A percentile compares a stretch with the other conserved stretches of the same genome.
These are phyloP conservation scores for Xanthia togata DNA, from an alignment of 2,888 invertebrate genomes.

Conservation along the genomic window DNA sequence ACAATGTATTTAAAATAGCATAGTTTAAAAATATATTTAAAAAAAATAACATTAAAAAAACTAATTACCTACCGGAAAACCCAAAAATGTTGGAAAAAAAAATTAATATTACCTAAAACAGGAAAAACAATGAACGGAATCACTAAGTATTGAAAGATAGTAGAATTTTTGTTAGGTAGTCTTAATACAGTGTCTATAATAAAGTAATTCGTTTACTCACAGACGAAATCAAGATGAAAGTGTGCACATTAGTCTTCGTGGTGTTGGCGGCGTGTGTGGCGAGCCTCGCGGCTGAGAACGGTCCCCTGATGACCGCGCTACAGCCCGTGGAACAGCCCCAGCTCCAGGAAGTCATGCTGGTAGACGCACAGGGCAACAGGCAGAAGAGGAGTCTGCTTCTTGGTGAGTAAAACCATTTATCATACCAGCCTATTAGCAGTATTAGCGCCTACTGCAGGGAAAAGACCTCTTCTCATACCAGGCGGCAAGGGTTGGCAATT, in stretches of 20 bases:
- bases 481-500: no score
- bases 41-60: not conserved
- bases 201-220: not conserved
- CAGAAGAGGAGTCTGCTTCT: conserved; percentile 81
- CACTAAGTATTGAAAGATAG: not conserved
- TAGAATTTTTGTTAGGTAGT: not conserved
- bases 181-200: not conserved
- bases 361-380: conserved; percentile 69
- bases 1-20: not conserved
- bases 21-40: no score
- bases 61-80: no score
- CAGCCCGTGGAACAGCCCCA: conserved; percentile 65
- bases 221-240: conserved; percentile 67
- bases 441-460: no score
- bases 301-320: conserved; percentile 73
- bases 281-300: conserved; percentile 74
- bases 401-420: conserved; percentile 68
- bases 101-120: no score
- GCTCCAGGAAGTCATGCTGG: conserved; percentile 55
- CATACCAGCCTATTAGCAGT: no score
- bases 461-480: no score
- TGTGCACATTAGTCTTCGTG: conserved; percentile 72
- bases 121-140: no score
- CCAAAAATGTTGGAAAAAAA: not conserved
- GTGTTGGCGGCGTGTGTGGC: conserved; percentile 78